phyloP scores from a whole-genome alignment of 2,888 invertebrate genomes.

The Synanthedon formicaeformis region DNA sequence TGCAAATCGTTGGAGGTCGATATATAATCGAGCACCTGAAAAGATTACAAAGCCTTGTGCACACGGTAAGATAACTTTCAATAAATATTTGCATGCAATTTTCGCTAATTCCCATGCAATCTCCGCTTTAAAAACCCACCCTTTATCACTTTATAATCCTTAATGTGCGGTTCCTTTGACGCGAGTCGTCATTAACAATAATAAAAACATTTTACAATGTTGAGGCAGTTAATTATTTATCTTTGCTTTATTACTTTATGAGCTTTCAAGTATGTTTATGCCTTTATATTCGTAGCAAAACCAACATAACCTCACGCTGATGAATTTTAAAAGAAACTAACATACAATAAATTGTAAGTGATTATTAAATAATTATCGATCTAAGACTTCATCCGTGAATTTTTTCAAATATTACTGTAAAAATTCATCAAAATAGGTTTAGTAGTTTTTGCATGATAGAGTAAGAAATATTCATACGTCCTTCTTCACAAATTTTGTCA shows the following conservation, averaged over 20 bases:
- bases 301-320: background rate
- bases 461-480: too few relatives aligned
- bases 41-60: too few relatives aligned
- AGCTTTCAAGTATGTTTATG: background rate
- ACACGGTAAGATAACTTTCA: conserved; percentile 5
- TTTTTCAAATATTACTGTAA: too few relatives aligned
- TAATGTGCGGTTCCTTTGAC: conserved; percentile 36
- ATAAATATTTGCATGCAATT: conserved; percentile 21
- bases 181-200: conserved; percentile 9
- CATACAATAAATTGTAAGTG: too few relatives aligned
- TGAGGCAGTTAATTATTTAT: conserved; percentile 4
- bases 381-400: too few relatives aligned
- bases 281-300: background rate
- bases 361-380: too few relatives aligned
- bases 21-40: too few relatives aligned
- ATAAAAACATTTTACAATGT: conserved; percentile 25
- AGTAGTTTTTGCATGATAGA: too few relatives aligned
- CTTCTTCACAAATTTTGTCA: too few relatives aligned
- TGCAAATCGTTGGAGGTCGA: too few relatives aligned
- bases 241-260: background rate
- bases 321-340: too few relatives aligned
- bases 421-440: too few relatives aligned
- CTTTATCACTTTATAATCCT: conserved; percentile 44
- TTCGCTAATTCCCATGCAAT: conserved; percentile 22
- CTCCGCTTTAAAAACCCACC: conserved; percentile 7